Evolutionary conservation across 2,888 invertebrate genomes (phyloP), one percentile per base, ranked within the genome.

Genomic region (Nemotelus pantherinus): DNA sequence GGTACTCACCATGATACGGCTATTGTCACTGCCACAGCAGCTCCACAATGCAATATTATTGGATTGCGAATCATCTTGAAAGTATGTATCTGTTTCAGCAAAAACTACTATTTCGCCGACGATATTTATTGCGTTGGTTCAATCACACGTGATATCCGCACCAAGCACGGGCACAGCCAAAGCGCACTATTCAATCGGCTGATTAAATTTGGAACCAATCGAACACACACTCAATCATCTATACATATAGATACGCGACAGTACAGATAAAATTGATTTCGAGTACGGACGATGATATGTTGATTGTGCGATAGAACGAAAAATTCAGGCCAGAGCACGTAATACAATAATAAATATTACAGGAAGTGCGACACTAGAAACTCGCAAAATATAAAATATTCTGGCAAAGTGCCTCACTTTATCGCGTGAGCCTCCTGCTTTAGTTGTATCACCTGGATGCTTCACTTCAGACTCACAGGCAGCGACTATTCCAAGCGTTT

Each of bases 1-100:
- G 9, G 44, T 53, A 77, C 80, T 80, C 77, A 80, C 80, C 78
- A 80, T 43, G 80, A 77, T 10, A 80, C 78, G 57, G 77, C 63
- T 10, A 77, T n/a, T 57, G 77, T 80, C 74, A 76, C 70, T 3
- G 68, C 78, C 68, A 77, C 53, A 44, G 74, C 78, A 44, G 72
- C 78, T 67, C 60, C 76, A 45, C 76, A 77, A 60, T 80, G 78
- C 75, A 80, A 68, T 45, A 79, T 64, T 68, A 77, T 70, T 7
- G 72, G 72, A 44, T 72, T 72, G n/a, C 60, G 57, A 58, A 72
- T 72, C 72, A 72, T 72, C 41, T 48, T 68, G 39, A 60, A 25
- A 60, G 5, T 45, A 9, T 25, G 39, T 63, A 55, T 53, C 70
- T 55, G 43, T 70, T 55, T 3, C 50, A 5, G 63, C 4, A 63